A percentile compares a stretch with the other conserved stretches of the same genome.
phyloP scores from a whole-genome alignment of 2,113 vertebrate species.

The Charina bottae region DNA sequence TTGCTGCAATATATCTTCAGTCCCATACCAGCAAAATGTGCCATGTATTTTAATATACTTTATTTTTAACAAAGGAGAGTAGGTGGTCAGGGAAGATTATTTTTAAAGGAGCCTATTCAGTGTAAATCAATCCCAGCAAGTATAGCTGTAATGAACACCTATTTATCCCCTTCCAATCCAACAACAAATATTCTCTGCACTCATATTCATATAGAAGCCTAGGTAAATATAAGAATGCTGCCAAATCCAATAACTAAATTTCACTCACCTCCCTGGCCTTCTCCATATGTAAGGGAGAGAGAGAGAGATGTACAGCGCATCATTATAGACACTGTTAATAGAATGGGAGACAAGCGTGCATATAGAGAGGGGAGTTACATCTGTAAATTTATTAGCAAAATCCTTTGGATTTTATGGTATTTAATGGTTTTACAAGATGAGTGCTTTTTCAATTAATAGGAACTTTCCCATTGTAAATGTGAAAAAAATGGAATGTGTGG shows the following conservation, averaged over 20 bases:
- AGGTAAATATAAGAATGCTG: conserved; percentile 15
- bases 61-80: not conserved
- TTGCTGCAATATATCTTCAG: not conserved
- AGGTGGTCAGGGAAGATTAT: not conserved
- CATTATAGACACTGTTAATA: not conserved
- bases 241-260: conserved; percentile 23
- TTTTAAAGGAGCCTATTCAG: not conserved
- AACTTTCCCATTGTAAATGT: not conserved
- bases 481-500: not conserved
- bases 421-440: not conserved
- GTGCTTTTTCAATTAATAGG: not conserved
- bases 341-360: not conserved
- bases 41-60: not conserved
- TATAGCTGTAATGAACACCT: not conserved
- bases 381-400: not conserved
- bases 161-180: not conserved
- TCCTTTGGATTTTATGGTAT: not conserved
- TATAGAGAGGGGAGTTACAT: not conserved
- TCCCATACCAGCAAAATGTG: not conserved
- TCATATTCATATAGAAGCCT: conserved; percentile 1
- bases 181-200: not conserved
- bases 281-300: not conserved
- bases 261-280: conserved; percentile 10
- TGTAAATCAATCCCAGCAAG: not conserved
- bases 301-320: not conserved